Percentiles rank a stretch among this genome's conserved stretches.
Evolutionary conservation across 64 coral and sea anemone genomes (phyloP).

Genomic region (Platygyra sinensis): DNA sequence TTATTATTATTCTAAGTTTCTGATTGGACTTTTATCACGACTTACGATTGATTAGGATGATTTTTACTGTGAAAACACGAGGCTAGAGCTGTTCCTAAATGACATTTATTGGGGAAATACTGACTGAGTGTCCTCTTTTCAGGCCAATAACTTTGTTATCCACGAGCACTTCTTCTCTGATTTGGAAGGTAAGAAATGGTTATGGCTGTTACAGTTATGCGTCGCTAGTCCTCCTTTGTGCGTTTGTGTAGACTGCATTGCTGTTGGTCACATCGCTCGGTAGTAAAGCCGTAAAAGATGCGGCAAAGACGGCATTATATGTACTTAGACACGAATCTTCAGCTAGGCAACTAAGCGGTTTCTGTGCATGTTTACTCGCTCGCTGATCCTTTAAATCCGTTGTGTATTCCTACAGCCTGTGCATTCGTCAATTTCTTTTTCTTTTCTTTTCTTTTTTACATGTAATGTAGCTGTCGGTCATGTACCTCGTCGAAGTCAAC

Average conservation of each 20-base stretch:
- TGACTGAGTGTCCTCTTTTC: background rate
- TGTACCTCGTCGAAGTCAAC: constrained; percentile 70
- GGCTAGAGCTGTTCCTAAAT: too few relatives aligned
- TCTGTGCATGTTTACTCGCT: background rate
- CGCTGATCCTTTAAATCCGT: background rate
- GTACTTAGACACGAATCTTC: background rate
- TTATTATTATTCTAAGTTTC: too few relatives aligned
- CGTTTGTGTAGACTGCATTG: too few relatives aligned
- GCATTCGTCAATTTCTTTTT: background rate
- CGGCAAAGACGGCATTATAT: too few relatives aligned
- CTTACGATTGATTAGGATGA: too few relatives aligned
- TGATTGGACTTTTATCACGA: too few relatives aligned
- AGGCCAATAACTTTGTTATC: constrained; percentile 99
- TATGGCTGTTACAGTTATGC: too few relatives aligned
- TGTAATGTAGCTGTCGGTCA: constrained; percentile 72
- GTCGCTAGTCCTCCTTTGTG: too few relatives aligned
- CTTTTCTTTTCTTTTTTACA: background rate
- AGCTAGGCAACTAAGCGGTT: background rate
- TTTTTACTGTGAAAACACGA: too few relatives aligned
- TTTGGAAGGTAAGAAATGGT: constrained; percentile 67
- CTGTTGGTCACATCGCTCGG: too few relatives aligned
- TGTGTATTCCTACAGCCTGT: background rate
- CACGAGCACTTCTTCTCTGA: constrained; percentile 93
- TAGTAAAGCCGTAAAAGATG: too few relatives aligned
- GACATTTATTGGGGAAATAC: too few relatives aligned